A percentile compares a stretch with the other conserved stretches of the same genome.
Conservation (phyloP, 2,888 invertebrate genomes). For the Seira ritae region DNA sequence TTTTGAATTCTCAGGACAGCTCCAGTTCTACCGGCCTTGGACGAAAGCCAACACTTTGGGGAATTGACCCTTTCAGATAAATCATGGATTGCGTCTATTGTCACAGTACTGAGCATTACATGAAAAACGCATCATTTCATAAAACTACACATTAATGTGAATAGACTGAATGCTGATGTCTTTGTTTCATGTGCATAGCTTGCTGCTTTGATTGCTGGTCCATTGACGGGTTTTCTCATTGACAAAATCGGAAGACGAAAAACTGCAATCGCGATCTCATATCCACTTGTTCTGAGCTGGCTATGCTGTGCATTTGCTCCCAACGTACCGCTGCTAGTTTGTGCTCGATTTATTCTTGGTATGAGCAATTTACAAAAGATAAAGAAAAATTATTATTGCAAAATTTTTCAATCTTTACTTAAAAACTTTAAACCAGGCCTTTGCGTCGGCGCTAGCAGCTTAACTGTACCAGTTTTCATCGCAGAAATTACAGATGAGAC, state of each 20-base stretch:
- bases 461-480: conserved; percentile 89
- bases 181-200: too few relatives aligned
- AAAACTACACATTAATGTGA: too few relatives aligned
- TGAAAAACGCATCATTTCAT: too few relatives aligned
- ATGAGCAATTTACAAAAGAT: not conserved
- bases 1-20: conserved; percentile 39
- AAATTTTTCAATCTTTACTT: not conserved
- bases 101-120: conserved; percentile 74
- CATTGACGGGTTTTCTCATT: conserved; percentile 71
- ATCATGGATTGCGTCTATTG: conserved; percentile 79
- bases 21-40: conserved; percentile 58
- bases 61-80: conserved; percentile 75
- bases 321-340: conserved; percentile 76
- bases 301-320: conserved; percentile 74
- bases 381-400: not conserved
- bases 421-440: conserved; percentile 77
- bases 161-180: too few relatives aligned
- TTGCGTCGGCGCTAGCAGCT: conserved; percentile 87
- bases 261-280: conserved; percentile 67
- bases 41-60: conserved; percentile 54
- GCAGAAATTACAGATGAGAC: conserved; percentile 90
- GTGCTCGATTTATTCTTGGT: conserved; percentile 76
- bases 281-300: conserved; percentile 76
- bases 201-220: conserved; percentile 67
- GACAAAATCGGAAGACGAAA: conserved; percentile 71